Evolutionary conservation across 2,113 vertebrate species (phyloP), one percentile per base, ranked within the genome.

Genomic region (Ranitomeya imitator): DNA sequence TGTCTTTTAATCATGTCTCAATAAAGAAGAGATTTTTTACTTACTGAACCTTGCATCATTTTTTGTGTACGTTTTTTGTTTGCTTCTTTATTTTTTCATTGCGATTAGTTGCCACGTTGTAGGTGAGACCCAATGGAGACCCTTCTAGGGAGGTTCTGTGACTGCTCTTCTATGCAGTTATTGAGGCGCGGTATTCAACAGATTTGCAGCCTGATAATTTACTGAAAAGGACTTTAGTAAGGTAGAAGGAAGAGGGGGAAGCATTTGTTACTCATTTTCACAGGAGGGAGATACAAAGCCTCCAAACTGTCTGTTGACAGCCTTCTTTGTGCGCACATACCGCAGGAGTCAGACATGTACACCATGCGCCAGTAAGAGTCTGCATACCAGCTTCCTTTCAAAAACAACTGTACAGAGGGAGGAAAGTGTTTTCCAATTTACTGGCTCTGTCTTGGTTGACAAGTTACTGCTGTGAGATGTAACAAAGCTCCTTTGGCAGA

Each of bases 341-440:
- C 15, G 73, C 79, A 52, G 76, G 85, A 86, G 77, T 81, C 86
- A 80, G 86, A 87, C 80, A 87, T 87, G 78, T 57, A 82, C 63
- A 67, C 79, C 86, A 82, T 82, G 54, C 65, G 55, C 63, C 55
- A 73, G 65, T 82, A 87, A 74, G 71, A 81, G 79, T 80, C 86
- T 87, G 78, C 78, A 87, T 87, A 87, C 54, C 86, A 82, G 79
- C 67, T 87, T 82, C 78, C 86, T 87, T 87, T 87, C 79, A 87
- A 87, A 82, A 73, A 87, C 55, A 82, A 82, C 86, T 71, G 52
- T 60, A 82, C 79, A 74, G 78, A 80, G 86, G 54, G 65, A 82
- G 77, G 65, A 81, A 82, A 81, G 79, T 87, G 86, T 81, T 87
- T 86, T 74, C 73, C 86, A 87, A 57, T 82, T 81, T 69, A 81